phyloP scores from a whole-genome alignment of 1,140 invertebrate species.

The Pantala flavescens region DNA sequence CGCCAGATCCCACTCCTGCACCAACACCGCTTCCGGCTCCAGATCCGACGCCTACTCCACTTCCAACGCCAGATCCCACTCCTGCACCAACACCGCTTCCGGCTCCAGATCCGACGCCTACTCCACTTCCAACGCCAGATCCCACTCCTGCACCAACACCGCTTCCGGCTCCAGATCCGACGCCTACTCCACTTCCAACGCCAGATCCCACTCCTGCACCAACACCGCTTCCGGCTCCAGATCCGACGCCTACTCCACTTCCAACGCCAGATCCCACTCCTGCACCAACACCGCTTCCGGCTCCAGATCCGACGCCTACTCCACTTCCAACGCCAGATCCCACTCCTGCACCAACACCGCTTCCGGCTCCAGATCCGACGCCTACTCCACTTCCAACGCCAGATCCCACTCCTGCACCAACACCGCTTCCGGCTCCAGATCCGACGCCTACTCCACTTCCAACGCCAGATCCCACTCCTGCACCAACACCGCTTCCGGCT shows the following conservation, averaged over 20 bases:
- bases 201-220: background rate
- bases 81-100: background rate
- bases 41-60: background rate
- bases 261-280: background rate
- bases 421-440: background rate
- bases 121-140: background rate
- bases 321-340: background rate
- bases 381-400: background rate
- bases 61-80: background rate
- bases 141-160: background rate
- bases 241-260: background rate
- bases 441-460: background rate
- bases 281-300: background rate
- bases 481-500: background rate
- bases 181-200: background rate
- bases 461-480: background rate
- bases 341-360: background rate
- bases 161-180: background rate
- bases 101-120: background rate
- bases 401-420: background rate
- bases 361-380: background rate
- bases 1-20: background rate
- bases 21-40: background rate
- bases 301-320: background rate
- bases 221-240: background rate